Evolutionary conservation across 2,113 vertebrate species (phyloP), one percentile per base, ranked within the genome.

Genomic region (Ia io): DNA sequence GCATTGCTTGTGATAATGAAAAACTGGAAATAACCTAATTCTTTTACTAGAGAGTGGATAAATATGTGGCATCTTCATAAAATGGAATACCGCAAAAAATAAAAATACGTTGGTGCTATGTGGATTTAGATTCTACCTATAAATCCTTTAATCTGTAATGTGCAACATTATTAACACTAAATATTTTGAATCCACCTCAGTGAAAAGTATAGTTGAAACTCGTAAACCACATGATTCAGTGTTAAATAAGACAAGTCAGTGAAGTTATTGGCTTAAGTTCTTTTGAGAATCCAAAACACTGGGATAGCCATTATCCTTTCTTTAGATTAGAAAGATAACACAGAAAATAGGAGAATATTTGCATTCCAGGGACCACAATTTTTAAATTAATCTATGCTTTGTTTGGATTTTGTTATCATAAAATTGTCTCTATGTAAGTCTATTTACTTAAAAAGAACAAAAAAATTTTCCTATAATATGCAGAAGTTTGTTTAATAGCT

Each of bases 401-500:
- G 61, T 95, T 88, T 96, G 77, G 92, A 79, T 84, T 82, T 86
- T 80, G 47, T 90, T 92, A 47, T 92, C 32, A 70, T 12, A 70
- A 70, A 95, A 49, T 70, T 90, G 35, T 93, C 65, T 96, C 61
- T 51, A 18, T 51, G 17, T 56, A 56, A 44, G 53, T 71, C 5
- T 95, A 10, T 94, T 94, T 94, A 84, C 32, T 74, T 74, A 49
- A 94, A 25, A 53, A 90, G 40, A 86, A 37, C 74, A n/a, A 87
- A 94, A 93, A 42, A 90, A n/a, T 9, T 84, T 94, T 84, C 35
- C 35, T 84, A 28, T 84, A 37, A 80, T 22, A 23, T 32, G 25
- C 5, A 90, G 25, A 71, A 56, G 17, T 80, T 93, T 87, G 37
- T 90, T 85, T 77, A 77, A 51, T 83, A 84, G 47, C 74, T 79